These are phyloP conservation scores for Acipenser transmontanus DNA, from an alignment of 2,797 vertebrate species.

Conservation along the genomic window DNA sequence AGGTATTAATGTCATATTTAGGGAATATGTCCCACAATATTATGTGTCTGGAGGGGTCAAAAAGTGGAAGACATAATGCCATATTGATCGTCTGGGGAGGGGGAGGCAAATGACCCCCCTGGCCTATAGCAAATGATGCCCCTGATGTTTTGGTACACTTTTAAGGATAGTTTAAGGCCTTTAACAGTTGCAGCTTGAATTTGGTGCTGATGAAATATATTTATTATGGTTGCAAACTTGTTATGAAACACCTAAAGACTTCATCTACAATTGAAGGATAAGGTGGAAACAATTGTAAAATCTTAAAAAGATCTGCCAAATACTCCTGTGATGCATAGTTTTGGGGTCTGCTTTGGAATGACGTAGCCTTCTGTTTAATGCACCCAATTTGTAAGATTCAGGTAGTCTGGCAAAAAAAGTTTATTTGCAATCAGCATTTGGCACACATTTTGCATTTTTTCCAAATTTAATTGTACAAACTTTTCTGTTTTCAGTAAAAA, in stretches of 20 bases:
- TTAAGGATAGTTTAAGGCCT: too few species aligned
- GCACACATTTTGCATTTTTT: background rate
- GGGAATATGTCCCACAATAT: too few species aligned
- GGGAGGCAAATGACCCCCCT: too few species aligned
- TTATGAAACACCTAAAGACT: conserved; percentile 1
- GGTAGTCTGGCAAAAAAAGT: background rate
- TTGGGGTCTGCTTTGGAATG: background rate
- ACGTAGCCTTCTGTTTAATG: background rate
- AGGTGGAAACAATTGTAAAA: conserved; percentile 1
- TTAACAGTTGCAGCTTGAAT: background rate
- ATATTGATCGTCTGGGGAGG: too few species aligned
- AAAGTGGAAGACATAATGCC: too few species aligned
- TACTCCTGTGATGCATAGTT: background rate
- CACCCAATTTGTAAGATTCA: background rate
- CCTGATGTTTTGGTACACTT: too few species aligned
- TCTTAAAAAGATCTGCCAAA: background rate
- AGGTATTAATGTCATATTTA: too few species aligned
- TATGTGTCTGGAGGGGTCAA: too few species aligned
- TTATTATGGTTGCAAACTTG: background rate
- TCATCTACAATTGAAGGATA: background rate
- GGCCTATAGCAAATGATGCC: too few species aligned
- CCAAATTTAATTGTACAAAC: background rate
- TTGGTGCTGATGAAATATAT: background rate
- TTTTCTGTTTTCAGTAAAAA: background rate
- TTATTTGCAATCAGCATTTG: background rate